These are phyloP conservation scores for Pseudopipra pipra DNA, from an alignment of 2,113 vertebrate species.

Conservation along the genomic window DNA sequence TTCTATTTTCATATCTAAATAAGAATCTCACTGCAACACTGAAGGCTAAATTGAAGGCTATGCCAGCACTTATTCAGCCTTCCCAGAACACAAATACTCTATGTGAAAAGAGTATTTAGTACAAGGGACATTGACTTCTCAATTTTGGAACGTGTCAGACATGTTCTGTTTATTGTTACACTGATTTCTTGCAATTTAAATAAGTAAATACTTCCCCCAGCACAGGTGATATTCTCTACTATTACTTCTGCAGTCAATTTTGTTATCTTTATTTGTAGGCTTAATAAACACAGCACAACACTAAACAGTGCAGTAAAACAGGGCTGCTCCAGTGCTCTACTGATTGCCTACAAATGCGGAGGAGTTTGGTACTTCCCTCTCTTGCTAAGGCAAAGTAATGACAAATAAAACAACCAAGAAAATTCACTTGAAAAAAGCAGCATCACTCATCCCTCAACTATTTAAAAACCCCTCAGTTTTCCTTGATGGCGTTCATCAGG, in stretches of 20 bases:
- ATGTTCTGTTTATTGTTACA: not conserved
- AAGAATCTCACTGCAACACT: not conserved
- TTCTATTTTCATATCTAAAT: not conserved
- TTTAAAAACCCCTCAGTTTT: not conserved
- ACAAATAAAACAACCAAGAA: not conserved
- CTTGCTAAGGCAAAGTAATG: not conserved
- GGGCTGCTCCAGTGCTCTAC: not conserved
- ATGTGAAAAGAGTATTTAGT: not conserved
- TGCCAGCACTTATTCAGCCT: not conserved
- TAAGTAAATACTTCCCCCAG: not conserved
- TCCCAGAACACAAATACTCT: not conserved
- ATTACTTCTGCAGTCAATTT: not conserved
- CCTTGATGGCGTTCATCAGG: not conserved
- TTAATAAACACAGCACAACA: not conserved
- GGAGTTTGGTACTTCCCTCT: not conserved
- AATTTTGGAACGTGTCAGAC: not conserved
- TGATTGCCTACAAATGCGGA: not conserved
- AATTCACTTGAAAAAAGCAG: not conserved
- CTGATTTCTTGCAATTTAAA: not conserved
- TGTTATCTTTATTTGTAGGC: not conserved
- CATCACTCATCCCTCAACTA: not conserved
- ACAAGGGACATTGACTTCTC: not conserved
- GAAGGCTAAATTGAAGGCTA: not conserved
- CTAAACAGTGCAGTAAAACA: not conserved
- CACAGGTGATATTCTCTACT: not conserved